Evolutionary conservation across 2,113 vertebrate species (phyloP), one percentile per base, ranked within the genome.

Genomic region (Phyllostomus discolor): DNA sequence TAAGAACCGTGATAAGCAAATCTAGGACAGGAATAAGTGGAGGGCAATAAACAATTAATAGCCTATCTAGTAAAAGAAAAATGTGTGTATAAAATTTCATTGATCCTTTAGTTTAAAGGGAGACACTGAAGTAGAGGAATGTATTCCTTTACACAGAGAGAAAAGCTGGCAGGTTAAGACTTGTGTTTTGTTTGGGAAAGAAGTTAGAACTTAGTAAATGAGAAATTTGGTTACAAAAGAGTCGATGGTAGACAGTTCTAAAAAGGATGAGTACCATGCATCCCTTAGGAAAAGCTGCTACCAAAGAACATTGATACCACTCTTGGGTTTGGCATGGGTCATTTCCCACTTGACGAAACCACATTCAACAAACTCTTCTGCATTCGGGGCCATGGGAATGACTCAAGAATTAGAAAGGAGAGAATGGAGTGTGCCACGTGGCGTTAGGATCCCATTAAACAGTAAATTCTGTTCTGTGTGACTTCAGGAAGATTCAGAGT

Each of bases 211-310:
- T 81, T 79, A 43, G 62, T 73, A 69, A 82, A 67, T 70, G 89
- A 92, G 90, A 82, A 90, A 48, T 88, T 85, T 73, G 33, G 43
- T 90, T 80, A 80, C 4, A 16, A 31, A 95, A 89, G 76, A 90
- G 59, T 78, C 66, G 28, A 10, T 38, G 24, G 26, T 78, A 5
- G 28, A 85, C 17, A 12, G 41, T 64, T 78, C 24, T 28, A 1
- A 78, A 86, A 85, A 79, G 35, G 59, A 22, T 3, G 41, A 75
- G 12, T 48, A 35, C 41, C 10, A 41, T 2, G 22, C 38, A 82
- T 86, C 46, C 41, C 28, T 92, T 12, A 54, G 93, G 64, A 64
- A 86, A 94, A 92, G 57, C 57, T 26, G 5, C 35, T 59, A 28
- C n/a, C 64, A 87, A 24, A 76, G 28, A 89, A 11, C 20, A 28